Evolutionary conservation across 2,797 vertebrate genomes (phyloP).

Genomic region (Amblyraja radiata): DNA sequence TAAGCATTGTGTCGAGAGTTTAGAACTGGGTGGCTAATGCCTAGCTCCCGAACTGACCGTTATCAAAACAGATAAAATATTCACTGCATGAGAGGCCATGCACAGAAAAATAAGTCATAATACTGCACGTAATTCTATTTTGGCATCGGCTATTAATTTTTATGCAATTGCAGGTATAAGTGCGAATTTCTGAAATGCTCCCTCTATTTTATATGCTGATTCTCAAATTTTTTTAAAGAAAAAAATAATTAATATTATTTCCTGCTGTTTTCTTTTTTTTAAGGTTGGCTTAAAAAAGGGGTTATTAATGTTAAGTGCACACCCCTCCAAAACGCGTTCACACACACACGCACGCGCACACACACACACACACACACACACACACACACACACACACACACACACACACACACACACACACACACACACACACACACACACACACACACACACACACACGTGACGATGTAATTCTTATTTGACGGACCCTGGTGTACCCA

Average conservation of each 20-base stretch:
- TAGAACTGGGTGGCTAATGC: background rate
- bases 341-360: too few relatives aligned
- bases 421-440: constrained; percentile 7
- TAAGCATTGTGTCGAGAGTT: background rate
- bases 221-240: background rate
- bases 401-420: background rate
- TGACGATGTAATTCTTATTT: constrained; percentile 45
- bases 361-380: too few relatives aligned
- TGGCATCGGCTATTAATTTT: background rate
- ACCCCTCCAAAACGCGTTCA: background rate
- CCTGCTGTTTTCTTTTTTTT: background rate
- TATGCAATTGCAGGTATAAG: background rate
- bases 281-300: background rate
- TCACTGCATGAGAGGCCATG: background rate
- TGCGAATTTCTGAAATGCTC: background rate
- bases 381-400: too few relatives aligned
- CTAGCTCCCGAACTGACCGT: background rate
- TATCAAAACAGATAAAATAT: background rate
- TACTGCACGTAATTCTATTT: background rate
- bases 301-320: background rate
- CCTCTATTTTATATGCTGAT: background rate
- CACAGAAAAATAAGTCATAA: background rate
- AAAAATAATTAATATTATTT: background rate
- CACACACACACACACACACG: constrained; percentile 9
- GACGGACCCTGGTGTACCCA: constrained; percentile 51